phyloP scores from a whole-genome alignment of 2,113 vertebrate genomes.

The Chionis minor region DNA sequence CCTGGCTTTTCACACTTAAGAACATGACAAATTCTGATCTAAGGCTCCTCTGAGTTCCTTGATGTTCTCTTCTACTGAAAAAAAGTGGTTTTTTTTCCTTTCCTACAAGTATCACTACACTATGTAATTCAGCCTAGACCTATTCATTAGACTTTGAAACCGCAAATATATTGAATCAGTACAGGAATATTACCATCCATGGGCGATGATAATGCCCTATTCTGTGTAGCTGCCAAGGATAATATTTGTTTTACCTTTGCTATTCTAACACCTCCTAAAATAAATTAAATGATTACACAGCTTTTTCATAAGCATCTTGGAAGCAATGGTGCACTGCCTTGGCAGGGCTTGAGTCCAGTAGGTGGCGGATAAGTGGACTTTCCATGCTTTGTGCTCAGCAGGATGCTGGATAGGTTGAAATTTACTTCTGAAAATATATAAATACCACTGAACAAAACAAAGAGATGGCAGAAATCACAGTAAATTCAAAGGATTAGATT shows the following conservation, averaged over 20 bases:
- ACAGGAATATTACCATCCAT: neutral
- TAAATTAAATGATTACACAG: neutral
- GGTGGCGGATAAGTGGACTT: neutral
- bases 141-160: neutral
- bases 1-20: neutral
- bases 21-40: neutral
- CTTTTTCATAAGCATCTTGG: neutral
- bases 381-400: neutral
- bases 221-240: neutral
- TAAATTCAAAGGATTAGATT: neutral
- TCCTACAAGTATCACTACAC: neutral
- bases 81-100: neutral
- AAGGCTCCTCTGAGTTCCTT: neutral
- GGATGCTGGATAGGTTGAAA: neutral
- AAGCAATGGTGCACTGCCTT: neutral
- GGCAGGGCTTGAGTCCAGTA: neutral
- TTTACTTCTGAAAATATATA: neutral
- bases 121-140: neutral
- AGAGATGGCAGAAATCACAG: neutral
- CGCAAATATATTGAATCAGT: neutral
- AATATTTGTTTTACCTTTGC: slow-evolving; percentile 30
- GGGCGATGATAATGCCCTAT: neutral
- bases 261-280: slow-evolving; percentile 36
- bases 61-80: neutral
- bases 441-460: neutral